A percentile compares a stretch with the other conserved stretches of the same genome.
Conservation (phyloP, 2,888 invertebrate genomes). For the Xylota segnis region DNA sequence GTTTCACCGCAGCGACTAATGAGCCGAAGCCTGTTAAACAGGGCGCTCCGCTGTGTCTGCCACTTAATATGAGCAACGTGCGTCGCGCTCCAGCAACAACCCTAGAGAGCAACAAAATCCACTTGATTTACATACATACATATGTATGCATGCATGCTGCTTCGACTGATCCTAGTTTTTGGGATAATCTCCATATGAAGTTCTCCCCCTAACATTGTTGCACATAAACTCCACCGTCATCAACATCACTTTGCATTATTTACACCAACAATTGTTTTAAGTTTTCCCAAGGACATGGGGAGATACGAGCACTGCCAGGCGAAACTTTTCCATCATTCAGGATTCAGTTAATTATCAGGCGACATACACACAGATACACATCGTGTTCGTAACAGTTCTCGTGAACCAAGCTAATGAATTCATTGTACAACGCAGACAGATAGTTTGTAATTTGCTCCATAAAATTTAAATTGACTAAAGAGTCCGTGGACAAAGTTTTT, state of each 20-base stretch:
- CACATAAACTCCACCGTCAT: constrained; percentile 44
- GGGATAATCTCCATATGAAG: constrained; percentile 55
- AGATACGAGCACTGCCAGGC: constrained; percentile 50
- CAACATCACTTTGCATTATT: constrained; percentile 69
- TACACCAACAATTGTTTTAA: constrained; percentile 73
- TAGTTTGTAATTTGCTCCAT: constrained; percentile 77
- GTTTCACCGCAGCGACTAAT: constrained; percentile 73
- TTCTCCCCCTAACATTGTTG: constrained; percentile 68
- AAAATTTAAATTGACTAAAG: constrained; percentile 76
- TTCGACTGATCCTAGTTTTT: constrained; percentile 31
- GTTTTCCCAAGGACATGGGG: constrained; percentile 62
- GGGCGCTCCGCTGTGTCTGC: constrained; percentile 49
- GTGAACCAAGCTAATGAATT: constrained; percentile 74
- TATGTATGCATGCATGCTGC: constrained; percentile 28
- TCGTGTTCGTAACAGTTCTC: constrained; percentile 40
- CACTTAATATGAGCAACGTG: constrained; percentile 69
- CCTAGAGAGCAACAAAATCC: constrained; percentile 38
- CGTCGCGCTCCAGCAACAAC: constrained; percentile 23
- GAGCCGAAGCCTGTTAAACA: constrained; percentile 66
- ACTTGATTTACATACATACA: constrained; percentile 51
- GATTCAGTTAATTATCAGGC: constrained; percentile 74
- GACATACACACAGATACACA: constrained; percentile 18
- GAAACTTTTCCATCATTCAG: constrained; percentile 74
- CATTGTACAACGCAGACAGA: constrained; percentile 75
- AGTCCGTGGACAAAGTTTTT: constrained; percentile 74